A percentile compares a stretch with the other conserved stretches of the same genome.
phyloP scores from a whole-genome alignment of 2,888 invertebrate genomes.

The Julus scanicus region DNA sequence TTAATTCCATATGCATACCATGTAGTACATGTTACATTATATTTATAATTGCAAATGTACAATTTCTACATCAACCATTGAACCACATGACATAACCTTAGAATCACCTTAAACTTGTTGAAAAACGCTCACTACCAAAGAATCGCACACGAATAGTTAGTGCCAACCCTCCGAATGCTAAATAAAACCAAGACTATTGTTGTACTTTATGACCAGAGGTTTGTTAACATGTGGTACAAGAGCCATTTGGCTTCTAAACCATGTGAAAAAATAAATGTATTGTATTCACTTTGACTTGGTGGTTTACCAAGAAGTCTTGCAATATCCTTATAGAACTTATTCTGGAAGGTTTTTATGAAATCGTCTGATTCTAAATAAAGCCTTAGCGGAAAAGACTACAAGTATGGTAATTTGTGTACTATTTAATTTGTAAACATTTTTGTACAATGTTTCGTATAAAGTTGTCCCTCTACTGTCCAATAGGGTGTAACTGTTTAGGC shows the following conservation, averaged over 20 bases:
- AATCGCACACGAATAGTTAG: not conserved
- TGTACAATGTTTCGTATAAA: no score
- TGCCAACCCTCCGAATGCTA: not conserved
- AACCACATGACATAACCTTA: not conserved
- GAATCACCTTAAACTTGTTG: not conserved
- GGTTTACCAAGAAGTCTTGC: not conserved
- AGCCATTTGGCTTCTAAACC: not conserved
- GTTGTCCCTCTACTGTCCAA: no score
- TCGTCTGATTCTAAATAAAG: no score
- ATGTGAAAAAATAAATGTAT: not conserved
- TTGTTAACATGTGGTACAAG: not conserved
- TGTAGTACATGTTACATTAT: not conserved
- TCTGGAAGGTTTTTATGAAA: no score
- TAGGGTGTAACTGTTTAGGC: not conserved
- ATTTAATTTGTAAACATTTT: no score
- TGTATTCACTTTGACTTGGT: not conserved
- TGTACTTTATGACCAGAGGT: not conserved
- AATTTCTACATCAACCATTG: not conserved
- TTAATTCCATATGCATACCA: not conserved
- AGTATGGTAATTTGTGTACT: no score
- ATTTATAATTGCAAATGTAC: no score
- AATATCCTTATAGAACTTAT: no score
- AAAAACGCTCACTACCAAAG: not conserved
- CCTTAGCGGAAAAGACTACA: no score
- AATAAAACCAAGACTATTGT: not conserved